These are phyloP conservation scores for Mythimna impura DNA, from an alignment of 2,888 invertebrate genomes.

Conservation along the genomic window DNA sequence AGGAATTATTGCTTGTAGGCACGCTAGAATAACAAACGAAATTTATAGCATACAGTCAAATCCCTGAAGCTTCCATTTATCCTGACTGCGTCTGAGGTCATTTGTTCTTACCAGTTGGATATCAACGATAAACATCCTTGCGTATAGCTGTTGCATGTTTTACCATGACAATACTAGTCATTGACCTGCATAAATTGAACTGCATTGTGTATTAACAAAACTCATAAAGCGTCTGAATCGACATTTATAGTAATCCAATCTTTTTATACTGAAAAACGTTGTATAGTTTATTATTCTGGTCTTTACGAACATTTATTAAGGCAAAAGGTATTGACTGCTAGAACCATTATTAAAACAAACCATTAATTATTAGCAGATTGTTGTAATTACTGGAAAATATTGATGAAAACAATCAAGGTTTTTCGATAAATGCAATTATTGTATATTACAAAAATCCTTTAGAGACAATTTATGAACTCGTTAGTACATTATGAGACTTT, in stretches of 20 bases:
- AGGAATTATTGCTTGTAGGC: slow-evolving; percentile 1
- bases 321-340: no score
- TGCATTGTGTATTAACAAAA: no score
- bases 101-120: not conserved
- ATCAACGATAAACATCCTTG: not conserved
- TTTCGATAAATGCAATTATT: no score
- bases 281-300: not conserved
- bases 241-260: not conserved
- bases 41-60: not conserved
- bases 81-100: not conserved
- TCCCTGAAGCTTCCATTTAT: not conserved
- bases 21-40: not conserved
- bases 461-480: no score
- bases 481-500: no score
- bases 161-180: not conserved
- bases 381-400: no score
- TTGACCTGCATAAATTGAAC: not conserved
- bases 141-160: not conserved
- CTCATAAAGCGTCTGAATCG: not conserved
- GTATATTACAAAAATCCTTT: no score
- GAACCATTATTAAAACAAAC: no score
- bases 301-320: no score
- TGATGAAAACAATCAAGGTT: no score
- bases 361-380: no score
- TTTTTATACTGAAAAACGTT: not conserved